Evolutionary conservation across 2,888 invertebrate species (phyloP).

Genomic region (Siphlonurus alternatus): DNA sequence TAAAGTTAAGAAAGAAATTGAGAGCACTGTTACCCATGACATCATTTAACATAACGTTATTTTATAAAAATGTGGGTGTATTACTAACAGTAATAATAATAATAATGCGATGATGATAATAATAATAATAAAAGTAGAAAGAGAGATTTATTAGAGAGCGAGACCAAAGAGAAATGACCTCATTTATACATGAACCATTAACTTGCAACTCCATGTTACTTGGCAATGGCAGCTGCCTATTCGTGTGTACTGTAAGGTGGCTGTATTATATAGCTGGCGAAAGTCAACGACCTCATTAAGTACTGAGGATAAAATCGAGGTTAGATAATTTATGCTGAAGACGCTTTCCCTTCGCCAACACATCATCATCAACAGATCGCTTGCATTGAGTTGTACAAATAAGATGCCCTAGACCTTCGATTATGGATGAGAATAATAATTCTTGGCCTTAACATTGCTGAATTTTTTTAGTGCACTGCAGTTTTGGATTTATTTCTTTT

Average conservation of each 20-base stretch:
- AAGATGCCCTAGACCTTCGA: too few relatives aligned
- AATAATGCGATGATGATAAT: neutral
- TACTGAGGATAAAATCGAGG: conserved; percentile 4
- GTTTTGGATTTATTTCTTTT: too few relatives aligned
- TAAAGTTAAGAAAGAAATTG: neutral
- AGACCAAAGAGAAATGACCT: neutral
- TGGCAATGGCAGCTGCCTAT: neutral
- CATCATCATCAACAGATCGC: neutral
- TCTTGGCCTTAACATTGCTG: too few relatives aligned
- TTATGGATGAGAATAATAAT: too few relatives aligned
- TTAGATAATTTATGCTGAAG: conserved; percentile 10
- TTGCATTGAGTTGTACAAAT: too few relatives aligned
- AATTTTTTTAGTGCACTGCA: too few relatives aligned
- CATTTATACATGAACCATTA: neutral
- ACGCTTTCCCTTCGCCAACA: neutral
- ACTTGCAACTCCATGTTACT: neutral
- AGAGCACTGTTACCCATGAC: neutral
- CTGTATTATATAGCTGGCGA: conserved; percentile 1
- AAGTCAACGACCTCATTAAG: conserved; percentile 6
- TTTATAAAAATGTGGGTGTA: neutral
- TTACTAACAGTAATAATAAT: neutral
- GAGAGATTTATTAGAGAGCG: neutral
- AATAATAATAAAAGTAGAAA: neutral
- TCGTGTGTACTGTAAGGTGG: neutral
- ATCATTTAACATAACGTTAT: neutral